Evolutionary conservation across 2,888 invertebrate species (phyloP), one percentile per base, ranked within the genome.

Genomic region (Diarsia brunnea): DNA sequence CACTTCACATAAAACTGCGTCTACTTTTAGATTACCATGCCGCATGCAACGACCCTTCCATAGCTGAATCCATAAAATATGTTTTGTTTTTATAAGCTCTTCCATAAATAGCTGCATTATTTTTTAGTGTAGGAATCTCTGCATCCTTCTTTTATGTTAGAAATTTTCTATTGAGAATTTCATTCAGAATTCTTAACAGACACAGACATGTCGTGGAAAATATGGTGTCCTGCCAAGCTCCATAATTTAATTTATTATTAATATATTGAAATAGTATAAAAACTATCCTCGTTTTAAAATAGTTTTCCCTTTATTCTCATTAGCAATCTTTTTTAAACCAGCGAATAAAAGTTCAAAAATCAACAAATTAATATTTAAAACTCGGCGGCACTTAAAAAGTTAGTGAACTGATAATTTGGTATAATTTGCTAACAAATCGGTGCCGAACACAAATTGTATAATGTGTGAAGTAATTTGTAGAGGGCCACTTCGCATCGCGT

Each of bases 401-500:
- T 24, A 78, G 66, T 75, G 63, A 78, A 75, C 72, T 77, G 81
- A 83, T 87, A 84, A 79, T 75, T 82, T 73, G 12, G 49, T 43
- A 69, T 81, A 87, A 85, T 86, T 80, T 84, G 79, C 84, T 83
- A 81, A 82, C 81, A 72, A 71, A 83, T 72, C 78, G 67, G 67
- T 61, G 65, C 47, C 61, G 53, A 78, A 73, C 79, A 74, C 71
- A 82, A 82, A 84, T 84, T 82, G 80, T 81, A 77, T 81, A 85
- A 87, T 78, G 87, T 88, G 87, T 84, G 84, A 87, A 87, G 73
- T 85, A 79, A 87, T 88, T 86, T 79, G 81, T 84, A 68, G 79
- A 71, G 66, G 66, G 69, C 66, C 79, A 79, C 76, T 73, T 75
- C 24, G 64, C 72, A 70, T 85, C 72, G 87, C 81, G 75, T 84